Evolutionary conservation across 2,888 invertebrate genomes (phyloP), one percentile per base, ranked within the genome.

Genomic region (Drosophila borealis): DNA sequence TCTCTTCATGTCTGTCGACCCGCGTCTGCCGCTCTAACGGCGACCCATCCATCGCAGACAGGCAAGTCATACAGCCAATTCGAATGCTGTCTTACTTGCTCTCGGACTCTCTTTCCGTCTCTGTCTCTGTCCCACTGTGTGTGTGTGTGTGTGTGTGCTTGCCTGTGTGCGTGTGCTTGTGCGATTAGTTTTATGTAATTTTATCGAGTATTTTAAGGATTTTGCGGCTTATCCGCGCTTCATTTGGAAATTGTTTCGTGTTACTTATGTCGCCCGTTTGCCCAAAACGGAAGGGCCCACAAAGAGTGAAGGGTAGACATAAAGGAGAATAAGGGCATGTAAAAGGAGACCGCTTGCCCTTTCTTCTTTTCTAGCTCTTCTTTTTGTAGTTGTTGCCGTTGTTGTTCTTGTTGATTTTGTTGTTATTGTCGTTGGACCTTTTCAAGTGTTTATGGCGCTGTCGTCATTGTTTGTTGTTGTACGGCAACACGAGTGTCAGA

Each of bases 101-200:
- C 36, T 61, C 55, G 55, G 56, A 51, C 36, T 53, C 44, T 46
- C 33, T 41, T 34, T n/a, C 49, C 37, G 13, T 63, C 6, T 37
- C 17, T 1, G 14, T 41, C 36, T 13, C 42, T 36, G 29, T 46
- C 17, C 11, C 2, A 4, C 33, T 19, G 33, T 14, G 19, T 60
- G 41, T 37, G 44, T 34, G 21, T 41, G 42, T 42, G 34, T 57
- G 19, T 64, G 68, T 68, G 33, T 65, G 49, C 39, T 45, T 62
- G 60, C 3, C 2, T 56, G 66, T 67, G 68, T 81, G 75, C 64
- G 78, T 86, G 80, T 81, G 80, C 74, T 81, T 90, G 86, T 90
- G 82, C 88, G 90, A 90, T 90, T 90, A 90, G 90, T 90, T 90
- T 90, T 90, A 89, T 90, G 90, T 90, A 90, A 90, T 90, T 90